These are phyloP conservation scores for Macaria notata DNA, from an alignment of 2,888 invertebrate genomes.

Conservation along the genomic window DNA sequence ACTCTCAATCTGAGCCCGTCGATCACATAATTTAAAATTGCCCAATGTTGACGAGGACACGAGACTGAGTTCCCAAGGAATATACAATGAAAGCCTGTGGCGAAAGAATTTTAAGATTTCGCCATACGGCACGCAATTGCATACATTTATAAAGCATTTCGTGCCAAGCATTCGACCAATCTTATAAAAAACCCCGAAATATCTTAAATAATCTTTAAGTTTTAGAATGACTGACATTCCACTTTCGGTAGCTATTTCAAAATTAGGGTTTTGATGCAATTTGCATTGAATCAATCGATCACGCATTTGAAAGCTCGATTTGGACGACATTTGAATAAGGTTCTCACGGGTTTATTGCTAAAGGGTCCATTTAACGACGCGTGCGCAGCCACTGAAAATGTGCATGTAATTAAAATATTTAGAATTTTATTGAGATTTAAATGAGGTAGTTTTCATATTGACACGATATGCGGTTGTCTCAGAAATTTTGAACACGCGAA, in stretches of 20 bases:
- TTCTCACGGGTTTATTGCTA: constrained; percentile 8
- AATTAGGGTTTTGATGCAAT: constrained; percentile 12
- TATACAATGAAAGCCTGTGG: constrained; percentile 20
- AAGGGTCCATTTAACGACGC: constrained; percentile 2
- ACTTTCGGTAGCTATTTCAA: constrained; percentile 24
- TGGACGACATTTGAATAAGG: constrained; percentile 2
- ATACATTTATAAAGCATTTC: constrained; percentile 7
- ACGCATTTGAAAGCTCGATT: constrained; percentile 8
- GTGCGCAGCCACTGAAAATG: constrained; percentile 3
- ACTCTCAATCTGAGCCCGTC: constrained; percentile 9
- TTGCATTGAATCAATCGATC: constrained; percentile 7
- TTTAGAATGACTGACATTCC: constrained; percentile 6
- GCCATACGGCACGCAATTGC: constrained; percentile 10
- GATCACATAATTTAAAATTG: constrained; percentile 22
- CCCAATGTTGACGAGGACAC: constrained; percentile 20
- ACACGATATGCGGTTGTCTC: no score
- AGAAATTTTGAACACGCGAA: no score
- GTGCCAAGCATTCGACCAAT: constrained; percentile 2
- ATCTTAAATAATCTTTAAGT: background rate
- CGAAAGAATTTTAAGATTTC: constrained; percentile 2
- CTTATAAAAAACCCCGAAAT: background rate
- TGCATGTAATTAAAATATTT: background rate
- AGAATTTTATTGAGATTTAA: background rate
- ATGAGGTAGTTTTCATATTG: no score
- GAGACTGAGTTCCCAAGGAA: constrained; percentile 31